Percentiles rank a stretch among this genome's conserved stretches.
Conservation (phyloP, 2,888 invertebrate species). For the Coenonympha arcania region DNA sequence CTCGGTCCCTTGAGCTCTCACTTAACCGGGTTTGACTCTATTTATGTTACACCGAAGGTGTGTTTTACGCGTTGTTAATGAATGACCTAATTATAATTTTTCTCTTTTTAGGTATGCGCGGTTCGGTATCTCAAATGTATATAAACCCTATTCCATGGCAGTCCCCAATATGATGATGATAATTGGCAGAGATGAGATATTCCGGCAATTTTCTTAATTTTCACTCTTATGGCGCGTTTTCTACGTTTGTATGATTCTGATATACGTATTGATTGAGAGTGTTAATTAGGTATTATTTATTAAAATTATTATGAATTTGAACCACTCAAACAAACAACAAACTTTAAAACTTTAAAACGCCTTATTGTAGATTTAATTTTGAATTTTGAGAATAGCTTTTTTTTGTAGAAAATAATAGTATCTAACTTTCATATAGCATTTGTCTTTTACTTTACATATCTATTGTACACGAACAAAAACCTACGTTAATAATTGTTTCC, state of each 20-base stretch:
- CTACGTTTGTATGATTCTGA: too few species aligned
- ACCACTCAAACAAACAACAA: background rate
- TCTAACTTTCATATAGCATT: background rate
- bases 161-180: constrained; percentile 44
- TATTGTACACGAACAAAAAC: background rate
- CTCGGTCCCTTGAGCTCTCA: too few species aligned
- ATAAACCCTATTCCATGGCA: constrained; percentile 80
- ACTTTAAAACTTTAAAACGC: background rate
- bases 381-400: constrained; percentile 29
- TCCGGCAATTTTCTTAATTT: background rate
- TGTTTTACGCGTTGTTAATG: too few species aligned
- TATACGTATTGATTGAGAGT: too few species aligned
- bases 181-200: background rate
- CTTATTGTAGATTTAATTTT: constrained; percentile 17
- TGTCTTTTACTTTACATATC: background rate
- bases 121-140: constrained; percentile 76
- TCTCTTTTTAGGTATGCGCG: constrained; percentile 73
- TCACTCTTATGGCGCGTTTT: too few species aligned
- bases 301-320: too few species aligned
- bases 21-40: too few species aligned
- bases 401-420: too few species aligned
- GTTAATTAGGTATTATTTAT: too few species aligned
- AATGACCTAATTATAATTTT: background rate
- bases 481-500: background rate
- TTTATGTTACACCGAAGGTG: too few species aligned